Conservation (phyloP, 1,140 invertebrate species). For the Sycobia sp. region DNA sequence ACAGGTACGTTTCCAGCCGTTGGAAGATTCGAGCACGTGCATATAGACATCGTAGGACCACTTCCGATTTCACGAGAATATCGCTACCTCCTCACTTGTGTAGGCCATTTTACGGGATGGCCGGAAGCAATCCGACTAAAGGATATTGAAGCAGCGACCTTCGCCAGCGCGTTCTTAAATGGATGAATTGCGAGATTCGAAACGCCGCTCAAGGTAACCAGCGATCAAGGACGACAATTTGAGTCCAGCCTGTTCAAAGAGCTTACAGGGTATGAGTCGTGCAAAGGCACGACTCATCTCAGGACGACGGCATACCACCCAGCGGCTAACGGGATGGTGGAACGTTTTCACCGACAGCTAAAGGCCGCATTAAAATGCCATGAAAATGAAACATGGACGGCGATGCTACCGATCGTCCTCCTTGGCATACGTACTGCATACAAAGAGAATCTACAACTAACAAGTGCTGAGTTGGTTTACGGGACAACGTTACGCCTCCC, state of each 20-base stretch:
- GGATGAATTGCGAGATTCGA: not conserved
- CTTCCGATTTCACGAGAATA: not conserved
- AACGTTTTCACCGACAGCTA: too few relatives aligned
- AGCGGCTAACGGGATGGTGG: too few relatives aligned
- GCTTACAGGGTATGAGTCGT: not conserved
- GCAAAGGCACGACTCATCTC: constrained; percentile 1
- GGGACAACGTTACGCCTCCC: too few relatives aligned
- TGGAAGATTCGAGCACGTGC: constrained; percentile 27
- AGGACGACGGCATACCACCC: too few relatives aligned
- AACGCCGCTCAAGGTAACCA: too few relatives aligned
- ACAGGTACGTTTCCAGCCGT: not conserved
- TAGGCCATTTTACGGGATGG: constrained; percentile 13
- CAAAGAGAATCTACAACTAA: too few relatives aligned
- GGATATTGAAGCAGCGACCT: not conserved
- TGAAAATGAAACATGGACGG: too few relatives aligned
- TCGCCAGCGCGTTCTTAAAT: not conserved
- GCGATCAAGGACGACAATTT: too few relatives aligned
- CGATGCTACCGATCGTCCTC: too few relatives aligned
- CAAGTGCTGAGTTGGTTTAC: too few relatives aligned
- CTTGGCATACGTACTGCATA: constrained; percentile 10
- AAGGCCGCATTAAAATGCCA: too few relatives aligned
- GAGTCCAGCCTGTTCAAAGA: too few relatives aligned
- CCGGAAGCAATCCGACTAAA: constrained; percentile 5
- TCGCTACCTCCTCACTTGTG: not conserved
- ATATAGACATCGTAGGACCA: constrained; percentile 22